Evolutionary conservation across 1,140 invertebrate species (phyloP).

Genomic region (Zaprionus taronus): DNA sequence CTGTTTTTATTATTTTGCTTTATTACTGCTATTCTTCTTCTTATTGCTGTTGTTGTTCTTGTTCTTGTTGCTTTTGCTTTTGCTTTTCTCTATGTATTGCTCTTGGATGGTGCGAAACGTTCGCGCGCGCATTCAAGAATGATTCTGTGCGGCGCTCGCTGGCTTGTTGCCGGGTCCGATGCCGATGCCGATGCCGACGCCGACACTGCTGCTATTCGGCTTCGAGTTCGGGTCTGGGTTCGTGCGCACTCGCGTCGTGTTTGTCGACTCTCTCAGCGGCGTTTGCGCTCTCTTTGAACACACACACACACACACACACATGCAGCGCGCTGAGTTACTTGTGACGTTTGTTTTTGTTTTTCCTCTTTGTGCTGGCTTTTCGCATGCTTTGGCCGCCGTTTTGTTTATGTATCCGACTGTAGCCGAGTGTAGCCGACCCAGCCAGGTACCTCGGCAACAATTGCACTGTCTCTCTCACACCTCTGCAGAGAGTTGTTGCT

Average conservation of each 20-base stretch:
- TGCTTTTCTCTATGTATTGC: conserved; percentile 42
- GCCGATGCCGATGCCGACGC: conserved; percentile 24
- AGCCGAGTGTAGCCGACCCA: conserved; percentile 8
- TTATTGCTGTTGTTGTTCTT: conserved; percentile 40
- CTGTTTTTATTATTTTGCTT: conserved; percentile 18
- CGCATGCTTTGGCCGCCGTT: conserved; percentile 64
- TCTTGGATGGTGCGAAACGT: conserved; percentile 71
- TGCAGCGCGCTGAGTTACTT: conserved; percentile 21
- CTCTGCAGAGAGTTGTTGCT: conserved; percentile 19
- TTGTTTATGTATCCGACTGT: conserved; percentile 71
- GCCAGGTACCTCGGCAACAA: conserved; percentile 36
- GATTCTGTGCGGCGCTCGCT: conserved; percentile 71
- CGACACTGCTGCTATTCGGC: conserved; percentile 34
- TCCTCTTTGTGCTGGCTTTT: conserved; percentile 77
- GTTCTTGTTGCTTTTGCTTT: conserved; percentile 27
- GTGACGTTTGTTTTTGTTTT: conserved; percentile 78
- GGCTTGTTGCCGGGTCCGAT: conserved; percentile 57
- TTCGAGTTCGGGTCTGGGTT: conserved; percentile 37
- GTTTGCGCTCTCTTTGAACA: conserved; percentile 40
- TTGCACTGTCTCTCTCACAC: conserved; percentile 35
- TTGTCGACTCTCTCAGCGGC: conserved; percentile 29
- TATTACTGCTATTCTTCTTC: conserved; percentile 17
- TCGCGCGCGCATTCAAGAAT: conserved; percentile 84
- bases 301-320: conserved; percentile 21
- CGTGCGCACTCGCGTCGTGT: conserved; percentile 18